Evolutionary conservation across 1,140 invertebrate genomes (phyloP).

Genomic region (Hydropsyche tenuis): DNA sequence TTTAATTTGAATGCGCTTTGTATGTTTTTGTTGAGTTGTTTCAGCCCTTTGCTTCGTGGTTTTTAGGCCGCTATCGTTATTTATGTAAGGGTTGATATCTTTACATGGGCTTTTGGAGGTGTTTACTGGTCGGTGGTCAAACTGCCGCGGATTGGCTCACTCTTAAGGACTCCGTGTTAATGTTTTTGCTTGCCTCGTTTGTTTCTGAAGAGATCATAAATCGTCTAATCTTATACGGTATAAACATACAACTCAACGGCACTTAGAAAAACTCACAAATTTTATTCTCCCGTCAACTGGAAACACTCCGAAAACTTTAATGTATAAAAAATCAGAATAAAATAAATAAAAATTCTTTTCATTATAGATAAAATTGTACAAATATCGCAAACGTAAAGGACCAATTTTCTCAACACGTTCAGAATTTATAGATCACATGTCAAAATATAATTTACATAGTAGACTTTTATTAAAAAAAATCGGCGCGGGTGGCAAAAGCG

Average conservation of each 20-base stretch:
- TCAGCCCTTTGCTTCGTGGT: slow-evolving; percentile 23
- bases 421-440: no score
- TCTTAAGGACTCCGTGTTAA: slow-evolving; percentile 6
- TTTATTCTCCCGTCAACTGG: no score
- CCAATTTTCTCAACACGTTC: no score
- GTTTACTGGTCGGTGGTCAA: neutral
- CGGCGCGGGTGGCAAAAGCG: slow-evolving; percentile 32
- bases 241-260: no score
- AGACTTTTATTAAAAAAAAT: neutral
- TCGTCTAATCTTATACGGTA: slow-evolving; percentile 4
- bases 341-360: no score
- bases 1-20: no score
- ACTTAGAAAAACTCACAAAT: no score
- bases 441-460: no score
- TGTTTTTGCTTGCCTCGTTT: slow-evolving; percentile 33
- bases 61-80: slow-evolving; percentile 10
- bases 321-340: no score
- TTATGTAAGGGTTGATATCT: slow-evolving; percentile 36
- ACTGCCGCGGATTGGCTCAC: slow-evolving; percentile 16
- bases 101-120: slow-evolving; percentile 16
- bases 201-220: slow-evolving; percentile 3
- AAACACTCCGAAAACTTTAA: no score
- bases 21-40: neutral
- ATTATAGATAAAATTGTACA: no score
- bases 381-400: no score